Evolutionary conservation across 2,888 invertebrate species (phyloP), one percentile per base, ranked within the genome.

Genomic region (Tetragonula carbonaria): DNA sequence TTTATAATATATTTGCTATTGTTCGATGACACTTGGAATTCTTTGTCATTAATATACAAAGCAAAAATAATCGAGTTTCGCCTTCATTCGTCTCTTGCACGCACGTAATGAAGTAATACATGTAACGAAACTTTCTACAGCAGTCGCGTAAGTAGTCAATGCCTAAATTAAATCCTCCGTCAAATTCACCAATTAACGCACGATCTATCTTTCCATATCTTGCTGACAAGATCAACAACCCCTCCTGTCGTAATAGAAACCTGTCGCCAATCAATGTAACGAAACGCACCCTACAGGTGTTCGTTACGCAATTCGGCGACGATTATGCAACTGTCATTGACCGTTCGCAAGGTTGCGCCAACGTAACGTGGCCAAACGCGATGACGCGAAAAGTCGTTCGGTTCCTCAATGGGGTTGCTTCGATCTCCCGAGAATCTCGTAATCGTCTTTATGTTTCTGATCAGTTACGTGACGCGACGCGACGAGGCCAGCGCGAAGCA

Each of bases 381-480:
- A 38, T 38, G 38, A 5, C 14, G 16, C 57, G 23, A 11, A 16
- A 13, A 16, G 18, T 59, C 5, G 57, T 80, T 38, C 51, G 16
- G 5, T 50, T 76, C 45, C 21, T 14, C 14, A 11, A 45, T 18
- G 51, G 50, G 71, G 14, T 65, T 62, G 66, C 68, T 77, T 33
- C 53, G 51, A 66, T 28, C n/a, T 38, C 38, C 50, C 5, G 16
- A 2, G 2, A 55, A 74, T 45, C 45, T 45, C 45, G 8, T 38
- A 23, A 50, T 78, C 82, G 74, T 77, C 80, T 84, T 86, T 78
- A 84, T 81, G 84, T 83, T 28, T 33, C 76, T 79, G 80, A 84
- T 86, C 83, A 86, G 82, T 86, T 83, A 80, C 77, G 67, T 68
- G 87, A 87, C 74, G 16, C 72, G 68, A 65, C 78, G 74, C 72